Evolutionary conservation across 2,797 vertebrate species (phyloP).

Genomic region (Sylvia borin): DNA sequence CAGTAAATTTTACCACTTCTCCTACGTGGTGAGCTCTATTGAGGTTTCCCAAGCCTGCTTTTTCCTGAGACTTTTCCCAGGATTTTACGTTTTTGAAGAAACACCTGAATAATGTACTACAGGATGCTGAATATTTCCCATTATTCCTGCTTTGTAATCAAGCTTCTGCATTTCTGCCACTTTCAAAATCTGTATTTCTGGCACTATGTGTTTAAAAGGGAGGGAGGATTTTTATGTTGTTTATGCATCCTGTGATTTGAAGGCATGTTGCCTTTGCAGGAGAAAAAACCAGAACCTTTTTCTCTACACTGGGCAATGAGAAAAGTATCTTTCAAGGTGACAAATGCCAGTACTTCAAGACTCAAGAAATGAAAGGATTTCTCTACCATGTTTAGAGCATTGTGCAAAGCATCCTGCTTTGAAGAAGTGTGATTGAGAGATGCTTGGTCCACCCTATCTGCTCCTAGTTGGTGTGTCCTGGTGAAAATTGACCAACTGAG

Average conservation of each 20-base stretch:
- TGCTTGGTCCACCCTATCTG: too few species aligned
- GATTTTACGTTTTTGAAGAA: background rate
- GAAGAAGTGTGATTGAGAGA: background rate
- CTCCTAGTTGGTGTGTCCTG: too few species aligned
- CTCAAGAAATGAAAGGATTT: background rate
- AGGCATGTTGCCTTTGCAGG: background rate
- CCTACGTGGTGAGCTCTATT: background rate
- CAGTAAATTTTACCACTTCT: background rate
- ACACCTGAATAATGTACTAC: background rate
- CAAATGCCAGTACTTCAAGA: background rate
- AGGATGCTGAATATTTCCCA: background rate
- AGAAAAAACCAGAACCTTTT: fast-evolving
- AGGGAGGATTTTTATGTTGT: background rate
- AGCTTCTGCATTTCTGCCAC: background rate
- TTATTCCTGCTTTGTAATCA: background rate
- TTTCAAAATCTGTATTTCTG: background rate
- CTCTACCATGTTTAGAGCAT: background rate
- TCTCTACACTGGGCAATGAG: background rate
- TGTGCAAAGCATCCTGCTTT: background rate
- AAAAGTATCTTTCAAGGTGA: background rate
- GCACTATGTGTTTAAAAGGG: background rate
- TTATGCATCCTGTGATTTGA: background rate
- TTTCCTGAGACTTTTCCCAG: background rate
- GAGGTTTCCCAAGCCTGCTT: background rate
- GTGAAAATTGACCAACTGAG: background rate